These are phyloP conservation scores for Gambelia wislizenii DNA, from an alignment of 2,797 vertebrate species.

Conservation along the genomic window DNA sequence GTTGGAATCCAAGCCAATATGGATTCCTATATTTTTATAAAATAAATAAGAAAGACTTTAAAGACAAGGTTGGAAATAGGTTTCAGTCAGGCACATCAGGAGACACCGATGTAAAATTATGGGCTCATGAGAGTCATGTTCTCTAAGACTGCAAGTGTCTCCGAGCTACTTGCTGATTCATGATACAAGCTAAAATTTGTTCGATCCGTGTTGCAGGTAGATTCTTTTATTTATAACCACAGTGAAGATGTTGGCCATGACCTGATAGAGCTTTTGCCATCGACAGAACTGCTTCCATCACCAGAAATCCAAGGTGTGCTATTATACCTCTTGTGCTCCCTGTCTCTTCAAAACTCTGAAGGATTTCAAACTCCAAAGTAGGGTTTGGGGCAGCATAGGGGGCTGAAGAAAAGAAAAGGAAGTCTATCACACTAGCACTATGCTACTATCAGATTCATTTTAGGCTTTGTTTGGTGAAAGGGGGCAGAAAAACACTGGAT, in stretches of 20 bases:
- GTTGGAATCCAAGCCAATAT: not conserved
- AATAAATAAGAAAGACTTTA: not conserved
- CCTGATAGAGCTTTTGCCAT: too few relatives aligned
- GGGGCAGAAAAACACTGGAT: not conserved
- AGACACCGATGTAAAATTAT: not conserved
- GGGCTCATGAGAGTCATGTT: not conserved
- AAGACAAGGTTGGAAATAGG: not conserved
- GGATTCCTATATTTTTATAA: not conserved
- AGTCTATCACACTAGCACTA: not conserved
- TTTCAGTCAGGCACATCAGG: not conserved
- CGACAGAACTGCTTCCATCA: not conserved
- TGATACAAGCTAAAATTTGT: not conserved
- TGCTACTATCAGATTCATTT: not conserved
- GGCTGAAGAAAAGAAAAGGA: not conserved
- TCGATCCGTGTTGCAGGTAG: not conserved
- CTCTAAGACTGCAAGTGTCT: not conserved
- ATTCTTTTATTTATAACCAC: not conserved
- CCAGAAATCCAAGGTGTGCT: not conserved
- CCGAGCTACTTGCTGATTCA: not conserved
- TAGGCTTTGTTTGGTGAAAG: not conserved
- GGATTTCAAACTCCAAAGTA: not conserved
- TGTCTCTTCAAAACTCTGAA: not conserved
- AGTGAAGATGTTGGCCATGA: not conserved
- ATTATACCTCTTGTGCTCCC: not conserved
- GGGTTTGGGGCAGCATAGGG: not conserved